phyloP scores from a whole-genome alignment of 2,797 vertebrate species.

The Acipenser transmontanus region DNA sequence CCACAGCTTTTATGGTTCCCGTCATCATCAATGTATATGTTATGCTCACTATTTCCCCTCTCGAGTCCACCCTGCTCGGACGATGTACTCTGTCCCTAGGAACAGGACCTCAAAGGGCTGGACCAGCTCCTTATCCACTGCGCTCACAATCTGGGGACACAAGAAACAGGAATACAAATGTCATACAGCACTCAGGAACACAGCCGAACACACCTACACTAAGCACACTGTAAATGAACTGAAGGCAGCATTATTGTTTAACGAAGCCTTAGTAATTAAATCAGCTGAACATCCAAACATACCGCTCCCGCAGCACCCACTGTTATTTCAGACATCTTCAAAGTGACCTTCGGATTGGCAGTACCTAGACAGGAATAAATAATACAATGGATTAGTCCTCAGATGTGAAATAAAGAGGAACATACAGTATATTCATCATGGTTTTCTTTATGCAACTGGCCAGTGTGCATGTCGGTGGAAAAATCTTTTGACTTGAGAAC shows the following conservation, averaged over 20 bases:
- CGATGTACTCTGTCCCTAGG: slow-evolving; percentile 71
- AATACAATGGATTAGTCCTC: slow-evolving; percentile 6
- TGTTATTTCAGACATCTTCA: slow-evolving; percentile 68
- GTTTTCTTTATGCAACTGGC: too few relatives aligned
- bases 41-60: slow-evolving; percentile 74
- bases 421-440: too few relatives aligned
- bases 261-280: too few relatives aligned
- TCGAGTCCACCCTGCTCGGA: slow-evolving; percentile 72
- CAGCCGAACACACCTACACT: neutral
- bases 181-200: neutral
- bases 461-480: too few relatives aligned
- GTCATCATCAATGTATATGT: slow-evolving; percentile 32
- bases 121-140: slow-evolving; percentile 67
- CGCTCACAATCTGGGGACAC: slow-evolving; percentile 53
- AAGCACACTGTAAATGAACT: too few relatives aligned
- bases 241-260: too few relatives aligned
- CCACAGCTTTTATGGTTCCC: neutral
- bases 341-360: slow-evolving; percentile 72
- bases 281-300: slow-evolving; percentile 31
- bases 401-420: too few relatives aligned
- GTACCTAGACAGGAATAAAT: slow-evolving; percentile 46
- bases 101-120: slow-evolving; percentile 72
- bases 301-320: slow-evolving; percentile 61
- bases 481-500: too few relatives aligned
- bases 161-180: slow-evolving; percentile 27